phyloP scores from a whole-genome alignment of 2,797 vertebrate species.

The Echeneis naucrates region DNA sequence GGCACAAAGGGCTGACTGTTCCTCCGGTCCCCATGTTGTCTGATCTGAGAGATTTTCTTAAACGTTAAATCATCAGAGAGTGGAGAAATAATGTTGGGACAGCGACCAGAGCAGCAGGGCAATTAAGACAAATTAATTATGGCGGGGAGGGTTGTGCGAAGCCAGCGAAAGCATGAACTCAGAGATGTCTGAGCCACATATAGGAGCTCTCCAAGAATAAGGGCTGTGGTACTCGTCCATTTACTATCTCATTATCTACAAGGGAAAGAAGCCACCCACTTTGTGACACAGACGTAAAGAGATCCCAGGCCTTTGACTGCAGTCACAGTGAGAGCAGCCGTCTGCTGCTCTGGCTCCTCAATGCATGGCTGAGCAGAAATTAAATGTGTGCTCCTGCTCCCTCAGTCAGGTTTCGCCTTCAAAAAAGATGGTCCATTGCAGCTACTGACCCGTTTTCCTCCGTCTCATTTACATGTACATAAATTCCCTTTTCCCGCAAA shows the following conservation, averaged over 20 bases:
- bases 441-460: conserved; percentile 69
- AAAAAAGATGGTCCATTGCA: conserved; percentile 59
- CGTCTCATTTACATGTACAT: conserved; percentile 80
- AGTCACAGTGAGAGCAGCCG: conserved; percentile 27
- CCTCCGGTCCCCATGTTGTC: conserved; percentile 56
- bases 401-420: conserved; percentile 52
- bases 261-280: conserved; percentile 55
- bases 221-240: conserved; percentile 29
- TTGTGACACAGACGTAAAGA: conserved; percentile 58
- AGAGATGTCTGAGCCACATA: conserved; percentile 54
- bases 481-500: conserved; percentile 65
- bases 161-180: conserved; percentile 58
- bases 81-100: conserved; percentile 74
- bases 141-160: conserved; percentile 45
- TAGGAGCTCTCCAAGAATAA: conserved; percentile 38
- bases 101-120: conserved; percentile 77
- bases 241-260: conserved; percentile 77
- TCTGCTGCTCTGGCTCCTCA: conserved; percentile 45
- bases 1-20: conserved; percentile 76
- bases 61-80: conserved; percentile 75
- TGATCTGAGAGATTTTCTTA: conserved; percentile 64
- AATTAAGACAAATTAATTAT: conserved; percentile 86
- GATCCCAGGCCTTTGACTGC: conserved; percentile 27
- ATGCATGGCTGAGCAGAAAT: conserved; percentile 78
- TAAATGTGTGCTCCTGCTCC: conserved; percentile 66